These are phyloP conservation scores for Beaufortia kweichowensis DNA, from an alignment of 2,113 vertebrate genomes.

Conservation along the genomic window DNA sequence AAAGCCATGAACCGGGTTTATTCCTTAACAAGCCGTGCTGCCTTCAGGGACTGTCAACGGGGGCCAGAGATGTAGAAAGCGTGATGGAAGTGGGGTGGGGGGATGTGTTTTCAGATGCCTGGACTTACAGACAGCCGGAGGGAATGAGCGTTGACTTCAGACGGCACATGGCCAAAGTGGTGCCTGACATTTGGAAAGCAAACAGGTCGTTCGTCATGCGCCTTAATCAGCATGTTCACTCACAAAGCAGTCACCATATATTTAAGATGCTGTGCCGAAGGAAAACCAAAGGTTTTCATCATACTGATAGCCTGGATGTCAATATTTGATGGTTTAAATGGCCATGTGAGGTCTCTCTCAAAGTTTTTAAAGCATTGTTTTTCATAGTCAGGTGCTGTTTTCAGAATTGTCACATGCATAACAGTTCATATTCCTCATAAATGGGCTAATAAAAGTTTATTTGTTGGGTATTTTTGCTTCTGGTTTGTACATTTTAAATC, in stretches of 20 bases:
- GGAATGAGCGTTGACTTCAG: conserved; percentile 52
- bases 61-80: conserved; percentile 18
- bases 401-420: too few species aligned
- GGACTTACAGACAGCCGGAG: conserved; percentile 43
- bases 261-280: too few species aligned
- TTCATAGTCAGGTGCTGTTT: too few species aligned
- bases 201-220: conserved; percentile 24
- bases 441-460: too few species aligned
- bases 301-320: too few species aligned
- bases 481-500: too few species aligned
- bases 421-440: too few species aligned
- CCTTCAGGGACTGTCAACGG: conserved; percentile 24
- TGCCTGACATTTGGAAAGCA: conserved; percentile 53
- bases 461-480: too few species aligned
- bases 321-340: too few species aligned
- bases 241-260: not conserved
- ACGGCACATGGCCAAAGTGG: conserved; percentile 62
- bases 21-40: conserved; percentile 56
- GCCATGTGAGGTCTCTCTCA: too few species aligned
- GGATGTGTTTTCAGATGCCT: conserved; percentile 20
- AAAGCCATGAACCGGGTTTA: conserved; percentile 55
- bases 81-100: not conserved
- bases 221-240: not conserved
- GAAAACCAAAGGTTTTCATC: too few species aligned
- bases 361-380: too few species aligned